Evolutionary conservation across 2,888 invertebrate genomes (phyloP), one percentile per base, ranked within the genome.

Genomic region (Galerucella nymphaeae): DNA sequence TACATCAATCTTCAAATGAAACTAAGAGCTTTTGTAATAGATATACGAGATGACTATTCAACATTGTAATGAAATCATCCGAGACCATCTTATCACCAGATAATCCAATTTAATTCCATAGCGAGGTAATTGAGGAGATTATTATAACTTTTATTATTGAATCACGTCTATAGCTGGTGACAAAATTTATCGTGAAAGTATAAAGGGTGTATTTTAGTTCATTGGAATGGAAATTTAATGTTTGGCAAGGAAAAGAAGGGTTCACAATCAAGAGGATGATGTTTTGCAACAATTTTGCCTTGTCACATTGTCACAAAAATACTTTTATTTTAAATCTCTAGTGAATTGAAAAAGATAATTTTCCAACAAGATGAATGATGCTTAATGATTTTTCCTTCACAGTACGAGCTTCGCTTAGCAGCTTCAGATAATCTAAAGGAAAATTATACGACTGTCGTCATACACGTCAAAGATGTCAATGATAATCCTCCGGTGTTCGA

Each of bases 401-500:
- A 97, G 95, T 97, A 97, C 88, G 97, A 97, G 89, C 91, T 97
- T 86, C 94, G 96, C 86, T 89, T 96, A 88, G 96, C 97, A 74
- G 96, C 97, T 69, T 97, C 98, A 77, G 96, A 96, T 89, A 98
- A 98, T 90, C 90, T 96, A 86, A 97, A 97, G 89, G 97, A 98
- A 88, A 97, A 97, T 91, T 96, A 95, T 89, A 97, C 97, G 58
- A 97, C 96, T 55, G 97, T 98, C 79, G 96, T 97, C 84, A 97
- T 98, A 84, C 96, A 97, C 88, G 96, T 98, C 82, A 97, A 96
- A 88, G 98, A 99, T 87, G 97, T 98, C 80, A 98, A 98, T 88
- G 98, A 99, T 90, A 98, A 98, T 89, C 96, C 97, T 59, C 98
- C 98, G 2, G 96, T 96, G 81, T 99, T 99, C 88, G 96, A 96